Percentiles rank a stretch among this genome's conserved stretches.
Evolutionary conservation across 1,140 invertebrate genomes (phyloP).

Genomic region (Nixonia krombeini): DNA sequence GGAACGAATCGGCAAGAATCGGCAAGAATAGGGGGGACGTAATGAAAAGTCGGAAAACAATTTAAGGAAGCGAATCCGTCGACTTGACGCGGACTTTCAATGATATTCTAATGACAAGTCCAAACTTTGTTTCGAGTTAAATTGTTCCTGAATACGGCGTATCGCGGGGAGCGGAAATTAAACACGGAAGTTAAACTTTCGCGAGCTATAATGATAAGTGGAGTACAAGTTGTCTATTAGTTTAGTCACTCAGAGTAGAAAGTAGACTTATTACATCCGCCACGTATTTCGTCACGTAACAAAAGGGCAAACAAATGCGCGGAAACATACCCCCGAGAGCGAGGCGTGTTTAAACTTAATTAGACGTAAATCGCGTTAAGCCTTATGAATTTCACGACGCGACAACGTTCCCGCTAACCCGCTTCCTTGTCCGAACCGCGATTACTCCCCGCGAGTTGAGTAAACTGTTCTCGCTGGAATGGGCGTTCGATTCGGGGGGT

Average conservation of each 20-base stretch:
- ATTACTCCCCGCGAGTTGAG: no score
- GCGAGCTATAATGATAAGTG: constrained; percentile 42
- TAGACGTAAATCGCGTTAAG: constrained; percentile 43
- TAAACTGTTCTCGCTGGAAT: no score
- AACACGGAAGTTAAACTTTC: constrained; percentile 43
- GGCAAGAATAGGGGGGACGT: no score
- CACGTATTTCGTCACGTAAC: constrained; percentile 42
- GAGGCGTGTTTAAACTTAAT: constrained; percentile 44
- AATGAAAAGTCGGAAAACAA: no score
- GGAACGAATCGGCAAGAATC: no score
- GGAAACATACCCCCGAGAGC: constrained; percentile 44
- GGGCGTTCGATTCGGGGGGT: no score
- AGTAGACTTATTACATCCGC: constrained; percentile 48
- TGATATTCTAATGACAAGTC: constrained; percentile 44
- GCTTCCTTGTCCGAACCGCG: constrained; percentile 24
- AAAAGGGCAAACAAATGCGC: constrained; percentile 46
- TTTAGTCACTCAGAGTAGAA: constrained; percentile 48
- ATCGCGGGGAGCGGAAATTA: constrained; percentile 42
- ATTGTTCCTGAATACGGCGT: constrained; percentile 41
- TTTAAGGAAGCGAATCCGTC: constrained; percentile 12
- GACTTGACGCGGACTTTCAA: constrained; percentile 32
- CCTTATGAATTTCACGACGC: constrained; percentile 34
- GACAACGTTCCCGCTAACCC: no score
- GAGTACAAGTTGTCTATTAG: constrained; percentile 48
- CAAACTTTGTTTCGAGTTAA: constrained; percentile 44